Evolutionary conservation across 2,888 invertebrate species (phyloP).

Genomic region (Chalcosyrphus nemorum): DNA sequence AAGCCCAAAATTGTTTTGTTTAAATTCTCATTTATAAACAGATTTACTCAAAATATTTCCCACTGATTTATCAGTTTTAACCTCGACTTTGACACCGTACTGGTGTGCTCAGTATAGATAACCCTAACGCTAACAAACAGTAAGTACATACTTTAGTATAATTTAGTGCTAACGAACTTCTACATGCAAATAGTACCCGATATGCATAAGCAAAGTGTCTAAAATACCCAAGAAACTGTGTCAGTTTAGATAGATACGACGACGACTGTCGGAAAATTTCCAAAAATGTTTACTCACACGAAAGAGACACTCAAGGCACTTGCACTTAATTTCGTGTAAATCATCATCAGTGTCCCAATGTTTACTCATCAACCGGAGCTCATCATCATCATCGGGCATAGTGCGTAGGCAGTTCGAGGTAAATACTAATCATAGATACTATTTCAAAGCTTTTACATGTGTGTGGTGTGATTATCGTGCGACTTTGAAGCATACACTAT

Average conservation of each 20-base stretch:
- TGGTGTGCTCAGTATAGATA: background rate
- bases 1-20: background rate
- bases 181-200: background rate
- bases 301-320: conserved; percentile 2
- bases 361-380: background rate
- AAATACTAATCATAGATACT: conserved; percentile 7
- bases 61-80: conserved; percentile 15
- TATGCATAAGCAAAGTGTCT: background rate
- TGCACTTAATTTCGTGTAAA: background rate
- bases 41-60: background rate
- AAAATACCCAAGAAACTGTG: background rate
- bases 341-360: background rate
- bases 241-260: background rate
- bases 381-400: background rate
- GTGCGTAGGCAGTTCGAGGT: background rate
- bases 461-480: background rate
- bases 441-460: background rate
- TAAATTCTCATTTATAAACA: background rate
- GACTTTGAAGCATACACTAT: background rate
- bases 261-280: background rate
- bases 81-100: conserved; percentile 38
- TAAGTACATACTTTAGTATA: background rate
- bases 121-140: conserved; percentile 1
- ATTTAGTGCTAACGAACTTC: conserved; percentile 34
- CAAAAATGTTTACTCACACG: conserved; percentile 4